phyloP scores from a whole-genome alignment of 2,888 invertebrate genomes.

The Callimorpha dominula region DNA sequence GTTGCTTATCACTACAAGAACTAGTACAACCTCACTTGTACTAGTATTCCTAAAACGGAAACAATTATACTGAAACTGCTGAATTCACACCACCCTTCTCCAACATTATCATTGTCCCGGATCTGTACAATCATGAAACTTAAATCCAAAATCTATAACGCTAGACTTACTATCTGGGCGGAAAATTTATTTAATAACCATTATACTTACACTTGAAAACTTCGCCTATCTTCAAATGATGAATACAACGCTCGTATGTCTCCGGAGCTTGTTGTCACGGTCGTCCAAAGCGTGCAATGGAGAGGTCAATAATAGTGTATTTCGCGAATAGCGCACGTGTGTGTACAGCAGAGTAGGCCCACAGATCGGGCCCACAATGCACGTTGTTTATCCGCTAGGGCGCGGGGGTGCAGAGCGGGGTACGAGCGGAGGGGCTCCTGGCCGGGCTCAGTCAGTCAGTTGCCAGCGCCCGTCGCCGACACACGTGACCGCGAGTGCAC shows the following conservation, averaged over 20 bases:
- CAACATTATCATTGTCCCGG: constrained; percentile 59
- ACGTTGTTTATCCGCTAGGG: constrained; percentile 85
- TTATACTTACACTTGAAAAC: constrained; percentile 56
- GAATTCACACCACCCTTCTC: constrained; percentile 2
- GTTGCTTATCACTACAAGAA: constrained; percentile 22
- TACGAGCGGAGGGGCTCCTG: constrained; percentile 73
- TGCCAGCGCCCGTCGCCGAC: constrained; percentile 72
- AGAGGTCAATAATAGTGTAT: constrained; percentile 30
- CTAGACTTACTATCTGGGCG: constrained; percentile 75
- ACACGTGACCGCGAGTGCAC: constrained; percentile 75
- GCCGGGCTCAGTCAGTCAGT: constrained; percentile 82
- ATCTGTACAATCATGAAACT: constrained; percentile 68
- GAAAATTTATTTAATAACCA: constrained; percentile 74
- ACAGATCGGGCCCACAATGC: constrained; percentile 84
- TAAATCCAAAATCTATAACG: constrained; percentile 82
- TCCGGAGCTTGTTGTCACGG: not conserved
- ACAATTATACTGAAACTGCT: constrained; percentile 4
- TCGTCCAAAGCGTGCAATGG: constrained; percentile 47
- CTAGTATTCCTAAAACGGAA: constrained; percentile 1
- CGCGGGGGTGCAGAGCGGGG: constrained; percentile 62
- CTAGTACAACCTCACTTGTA: constrained; percentile 2
- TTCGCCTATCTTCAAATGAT: constrained; percentile 37
- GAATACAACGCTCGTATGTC: constrained; percentile 49
- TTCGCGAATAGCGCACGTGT: constrained; percentile 64
- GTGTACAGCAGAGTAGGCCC: constrained; percentile 70